These are phyloP conservation scores for Turnix velox DNA, from an alignment of 2,113 vertebrate species.

Conservation along the genomic window DNA sequence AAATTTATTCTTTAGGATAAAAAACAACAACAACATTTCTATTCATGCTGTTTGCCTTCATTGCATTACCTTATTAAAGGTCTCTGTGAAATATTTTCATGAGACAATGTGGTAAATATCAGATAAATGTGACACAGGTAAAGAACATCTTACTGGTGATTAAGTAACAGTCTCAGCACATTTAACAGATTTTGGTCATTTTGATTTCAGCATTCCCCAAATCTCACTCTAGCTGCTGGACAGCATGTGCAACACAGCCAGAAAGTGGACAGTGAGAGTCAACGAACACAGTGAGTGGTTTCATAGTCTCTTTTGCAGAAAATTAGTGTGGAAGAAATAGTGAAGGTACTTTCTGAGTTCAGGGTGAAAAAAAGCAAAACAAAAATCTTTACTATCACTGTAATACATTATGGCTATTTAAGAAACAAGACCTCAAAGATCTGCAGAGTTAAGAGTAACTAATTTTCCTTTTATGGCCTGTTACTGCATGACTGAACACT, in stretches of 20 bases:
- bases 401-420: background rate
- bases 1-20: background rate
- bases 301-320: background rate
- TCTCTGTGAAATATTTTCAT: background rate
- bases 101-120: background rate
- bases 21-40: background rate
- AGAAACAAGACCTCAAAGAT: constrained; percentile 23
- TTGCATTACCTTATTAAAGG: background rate
- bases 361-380: background rate
- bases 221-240: background rate
- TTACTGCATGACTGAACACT: constrained; percentile 17
- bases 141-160: background rate
- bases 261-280: background rate
- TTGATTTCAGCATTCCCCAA: background rate
- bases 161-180: background rate
- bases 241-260: background rate
- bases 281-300: background rate
- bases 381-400: background rate
- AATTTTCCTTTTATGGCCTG: constrained; percentile 23
- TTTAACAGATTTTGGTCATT: background rate
- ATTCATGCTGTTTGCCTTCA: background rate
- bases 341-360: background rate
- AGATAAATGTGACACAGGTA: background rate
- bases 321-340: background rate
- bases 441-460: background rate